A percentile compares a stretch with the other conserved stretches of the same genome.
phyloP scores from a whole-genome alignment of 2,888 invertebrate species.

The Diaprepes abbreviatus region DNA sequence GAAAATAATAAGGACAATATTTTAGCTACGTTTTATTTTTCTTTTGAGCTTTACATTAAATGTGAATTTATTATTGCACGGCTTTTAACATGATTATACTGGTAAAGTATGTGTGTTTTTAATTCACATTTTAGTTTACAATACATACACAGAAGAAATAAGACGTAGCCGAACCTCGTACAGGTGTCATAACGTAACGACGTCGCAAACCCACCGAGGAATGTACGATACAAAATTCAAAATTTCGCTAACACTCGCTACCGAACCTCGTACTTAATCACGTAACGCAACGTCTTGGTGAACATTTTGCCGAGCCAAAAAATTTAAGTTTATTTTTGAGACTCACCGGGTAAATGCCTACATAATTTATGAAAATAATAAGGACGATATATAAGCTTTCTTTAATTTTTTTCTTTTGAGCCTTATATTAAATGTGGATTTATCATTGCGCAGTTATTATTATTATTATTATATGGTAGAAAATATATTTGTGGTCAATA shows the following conservation, averaged over 20 bases:
- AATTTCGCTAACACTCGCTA: no score
- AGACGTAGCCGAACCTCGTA: no score
- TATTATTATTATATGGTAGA: background rate
- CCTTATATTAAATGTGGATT: constrained; percentile 33
- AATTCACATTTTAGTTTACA: background rate
- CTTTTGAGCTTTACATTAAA: constrained; percentile 26
- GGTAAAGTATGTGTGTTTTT: background rate
- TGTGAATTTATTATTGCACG: constrained; percentile 33
- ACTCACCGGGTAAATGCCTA: no score
- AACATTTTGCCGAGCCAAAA: no score
- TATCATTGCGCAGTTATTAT: constrained; percentile 15
- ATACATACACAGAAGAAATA: no score
- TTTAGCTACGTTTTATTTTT: constrained; percentile 52
- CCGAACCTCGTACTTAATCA: no score
- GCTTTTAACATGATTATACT: background rate
- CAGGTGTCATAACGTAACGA: no score
- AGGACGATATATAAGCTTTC: constrained; percentile 61
- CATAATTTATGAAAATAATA: no score
- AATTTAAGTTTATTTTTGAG: no score
- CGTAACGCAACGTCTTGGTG: no score
- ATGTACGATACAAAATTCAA: no score
- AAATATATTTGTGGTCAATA: background rate
- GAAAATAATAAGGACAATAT: constrained; percentile 64
- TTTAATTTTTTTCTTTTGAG: constrained; percentile 40
- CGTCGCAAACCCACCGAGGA: no score